Base-by-base conservation (phyloP, 2,888 invertebrate genomes). In the Ectobius pallidus region DNA sequence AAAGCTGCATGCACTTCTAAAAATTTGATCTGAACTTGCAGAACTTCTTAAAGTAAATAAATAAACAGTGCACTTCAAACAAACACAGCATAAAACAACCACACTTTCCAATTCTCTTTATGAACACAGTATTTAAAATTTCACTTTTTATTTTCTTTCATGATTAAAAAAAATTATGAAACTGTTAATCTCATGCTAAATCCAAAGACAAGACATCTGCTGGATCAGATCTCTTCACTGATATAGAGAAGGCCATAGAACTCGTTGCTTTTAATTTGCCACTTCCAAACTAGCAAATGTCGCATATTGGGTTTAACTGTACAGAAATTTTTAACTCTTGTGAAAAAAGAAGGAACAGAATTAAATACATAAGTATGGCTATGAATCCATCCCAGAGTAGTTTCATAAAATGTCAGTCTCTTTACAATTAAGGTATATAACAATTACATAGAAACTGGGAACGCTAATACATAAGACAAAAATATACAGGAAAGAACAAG, bases 1-100 rank as follows among this genome's bases (percentile, higher is more conserved):
- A 69, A 69, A 73, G 73, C 73, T 55, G 70, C 69, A 73, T 55
- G 73, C 73, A 73, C 52, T 55, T 73, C 42, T 71, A 71, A 68
- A 52, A 49, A 27, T 46, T 11, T 25, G 30, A 25, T 67, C 16
- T 42, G 16, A 58, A 42, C 27, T 30, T 32, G 30, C 44, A 20
- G 39, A 70, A 61, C 9, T 67, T 25, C 11, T 18, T 46, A 27
- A 25, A 30, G n/a, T 27, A 44, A 68, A 46, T 30, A 68, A 44
- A 46, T 44, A 69, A 55, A 25, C 69, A 49, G 63, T 63, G 42
- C 22, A 63, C 20, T 63, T 42, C 11, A 63, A 42, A 42, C 18
- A 25, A 49, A 32, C 34, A 20, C 20, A n/a, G 42, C n/a, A 16
- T 42, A 20, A 20, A 42, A 14, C 39, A 42, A 63, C 25, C 42